These are phyloP conservation scores for Pollenia labialis DNA, from an alignment of 2,888 invertebrate species.

Conservation along the genomic window DNA sequence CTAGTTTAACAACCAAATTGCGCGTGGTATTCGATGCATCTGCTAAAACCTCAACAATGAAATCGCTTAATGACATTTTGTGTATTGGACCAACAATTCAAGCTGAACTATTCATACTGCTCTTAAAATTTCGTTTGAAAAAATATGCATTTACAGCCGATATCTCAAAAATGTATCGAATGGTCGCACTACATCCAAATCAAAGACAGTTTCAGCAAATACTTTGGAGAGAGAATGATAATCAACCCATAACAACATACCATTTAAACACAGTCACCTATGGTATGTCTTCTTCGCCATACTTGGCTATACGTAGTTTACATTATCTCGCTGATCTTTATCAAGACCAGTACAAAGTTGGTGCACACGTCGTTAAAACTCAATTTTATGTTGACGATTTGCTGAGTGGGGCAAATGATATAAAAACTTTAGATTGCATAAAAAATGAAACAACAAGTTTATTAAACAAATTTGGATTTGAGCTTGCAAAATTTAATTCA, in stretches of 20 bases:
- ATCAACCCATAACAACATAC: conserved; percentile 59
- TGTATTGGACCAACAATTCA: conserved; percentile 70
- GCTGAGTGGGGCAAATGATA: conserved; percentile 39
- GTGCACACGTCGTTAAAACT: conserved; percentile 24
- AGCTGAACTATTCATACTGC: conserved; percentile 54
- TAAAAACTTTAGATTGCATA: conserved; percentile 22
- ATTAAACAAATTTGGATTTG: neutral
- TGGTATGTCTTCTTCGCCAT: conserved; percentile 53
- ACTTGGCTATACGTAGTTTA: conserved; percentile 49
- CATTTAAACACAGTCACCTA: no score
- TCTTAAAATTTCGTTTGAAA: conserved; percentile 59
- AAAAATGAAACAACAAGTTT: conserved; percentile 19
- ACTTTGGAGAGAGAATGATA: conserved; percentile 63
- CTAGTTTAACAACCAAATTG: conserved; percentile 63
- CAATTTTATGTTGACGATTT: conserved; percentile 56
- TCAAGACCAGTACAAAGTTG: conserved; percentile 13
- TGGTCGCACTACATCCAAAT: conserved; percentile 49
- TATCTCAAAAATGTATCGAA: conserved; percentile 71
- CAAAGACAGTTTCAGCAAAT: conserved; percentile 69
- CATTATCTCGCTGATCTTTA: conserved; percentile 38
- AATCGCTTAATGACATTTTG: conserved; percentile 68
- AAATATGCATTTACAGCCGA: conserved; percentile 67
- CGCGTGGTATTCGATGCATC: conserved; percentile 68
- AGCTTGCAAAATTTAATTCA: neutral
- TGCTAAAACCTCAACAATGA: conserved; percentile 56